Base-by-base conservation (phyloP, 1,140 invertebrate species). In the Heliconius hermathena region DNA sequence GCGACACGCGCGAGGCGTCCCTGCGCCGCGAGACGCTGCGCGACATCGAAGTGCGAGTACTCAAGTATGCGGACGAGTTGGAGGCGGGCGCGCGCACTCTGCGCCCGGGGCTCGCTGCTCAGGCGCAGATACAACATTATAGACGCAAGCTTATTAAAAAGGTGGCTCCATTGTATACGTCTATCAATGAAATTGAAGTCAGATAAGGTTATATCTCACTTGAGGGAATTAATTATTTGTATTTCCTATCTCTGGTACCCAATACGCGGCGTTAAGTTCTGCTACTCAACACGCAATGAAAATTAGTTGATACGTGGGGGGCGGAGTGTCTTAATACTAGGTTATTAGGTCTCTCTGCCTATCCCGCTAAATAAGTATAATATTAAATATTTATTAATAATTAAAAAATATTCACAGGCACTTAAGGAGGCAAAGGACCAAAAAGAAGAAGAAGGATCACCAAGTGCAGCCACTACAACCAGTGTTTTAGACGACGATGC, bases 11-110 rank as follows among this genome's bases (percentile, higher is more conserved):
- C 80, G 96, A 85, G 95, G 96, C 88, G 95, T 90, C 85, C 95
- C 96, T 88, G 97, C 96, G 97, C 83, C 96, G 98, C 57, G 96
- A 96, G 82, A 97, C 97, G 91, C 94, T 99, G 57, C 95, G 98
- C 74, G 98, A 99, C 93, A 98, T 99, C 85, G 99, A 99, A 95
- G 95, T 99, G 70, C 98, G 99, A 95, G 98, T 98, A 20, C 96
- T 99, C 95, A 97, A 98, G 89, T 99, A 99, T 95, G 98, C 99
- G 95, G 99, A 99, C 95, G 98, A 99, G 94, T 92, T 99, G 71
- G 99, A 99, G 95, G 97, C 96, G 22, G 98, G 98, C 4, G 96
- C 97, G 87, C 95, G 97, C 78, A 96, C 95, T 57, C 89, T 98
- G 2, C 98, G 98, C 93, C 93, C 96, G 29, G 97, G 97, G 9